These are phyloP conservation scores for Zosterops lateralis DNA, from an alignment of 2,113 vertebrate species.

Conservation along the genomic window DNA sequence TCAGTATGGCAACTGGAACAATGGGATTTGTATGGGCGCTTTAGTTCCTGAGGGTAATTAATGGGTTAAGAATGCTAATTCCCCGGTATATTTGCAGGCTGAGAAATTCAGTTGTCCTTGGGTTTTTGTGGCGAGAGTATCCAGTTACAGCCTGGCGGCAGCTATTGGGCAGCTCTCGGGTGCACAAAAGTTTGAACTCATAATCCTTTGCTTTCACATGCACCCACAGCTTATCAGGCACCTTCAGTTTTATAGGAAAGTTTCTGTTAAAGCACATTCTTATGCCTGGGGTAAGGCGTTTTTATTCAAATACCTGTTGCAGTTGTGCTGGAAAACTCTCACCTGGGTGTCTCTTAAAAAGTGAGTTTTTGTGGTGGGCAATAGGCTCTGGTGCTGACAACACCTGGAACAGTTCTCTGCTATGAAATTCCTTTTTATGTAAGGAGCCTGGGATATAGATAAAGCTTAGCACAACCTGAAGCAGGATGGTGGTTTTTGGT, in stretches of 20 bases:
- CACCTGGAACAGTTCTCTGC: not conserved
- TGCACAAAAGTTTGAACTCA: not conserved
- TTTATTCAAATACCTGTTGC: not conserved
- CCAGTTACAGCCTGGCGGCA: constrained; percentile 47
- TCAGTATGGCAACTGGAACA: not conserved
- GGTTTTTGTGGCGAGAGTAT: constrained; percentile 61
- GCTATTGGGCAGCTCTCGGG: constrained; percentile 18
- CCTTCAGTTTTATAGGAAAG: not conserved
- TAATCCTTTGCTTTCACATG: not conserved
- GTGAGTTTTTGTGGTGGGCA: not conserved
- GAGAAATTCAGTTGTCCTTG: constrained; percentile 67
- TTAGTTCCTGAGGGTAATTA: not conserved
- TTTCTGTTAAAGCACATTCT: not conserved
- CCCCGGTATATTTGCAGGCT: not conserved
- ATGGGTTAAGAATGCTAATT: constrained; percentile 45
- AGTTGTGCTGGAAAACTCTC: not conserved
- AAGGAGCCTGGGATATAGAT: not conserved
- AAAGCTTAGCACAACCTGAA: not conserved
- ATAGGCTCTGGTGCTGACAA: not conserved
- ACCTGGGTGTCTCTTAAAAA: not conserved
- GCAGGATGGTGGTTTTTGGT: not conserved
- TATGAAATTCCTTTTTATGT: not conserved
- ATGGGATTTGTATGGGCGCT: not conserved
- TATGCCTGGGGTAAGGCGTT: not conserved
- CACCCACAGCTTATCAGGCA: not conserved